Evolutionary conservation across 1,140 invertebrate genomes (phyloP), one percentile per base, ranked within the genome.

Genomic region (Lepidurus packardi): DNA sequence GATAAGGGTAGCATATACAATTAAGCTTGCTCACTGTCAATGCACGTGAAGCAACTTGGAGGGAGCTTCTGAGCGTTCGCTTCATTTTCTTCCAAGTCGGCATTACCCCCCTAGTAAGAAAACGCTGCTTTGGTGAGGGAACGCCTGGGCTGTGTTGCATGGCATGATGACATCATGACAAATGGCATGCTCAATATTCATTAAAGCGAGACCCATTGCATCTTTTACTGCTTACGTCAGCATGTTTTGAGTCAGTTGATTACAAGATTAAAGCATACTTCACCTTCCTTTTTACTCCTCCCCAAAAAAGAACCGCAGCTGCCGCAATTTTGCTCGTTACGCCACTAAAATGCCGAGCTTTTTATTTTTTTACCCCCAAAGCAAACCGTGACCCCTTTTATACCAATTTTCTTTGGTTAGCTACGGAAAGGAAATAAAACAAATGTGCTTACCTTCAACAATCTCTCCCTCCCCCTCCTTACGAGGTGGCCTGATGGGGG

Each of bases 151-250:
- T 65, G 21, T 21, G 53, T 65, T 65, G 53, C 53, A 65, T 65
- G 53, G 16, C 53, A 65, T 21, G 53, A 7, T 65, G 53, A 65
- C 53, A 65, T 65, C 53, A 65, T 65, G 53, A 65, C 53, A 65
- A 65, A 65, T 65, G 53, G 53, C 53, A 65, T 65, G 53, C 21
- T 65, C 53, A 65, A 65, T 65, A 65, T 65, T 65, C 53, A 65
- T 65, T 65, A 65, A 65, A 65, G 13, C 53, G 21, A 65, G 21
- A 65, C 53, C 21, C 53, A 16, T 65, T 65, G 53, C 53, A 65
- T 65, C 53, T 65, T 65, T 65, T 65, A 16, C 13, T 65, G 53
- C 13, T 21, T 65, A 21, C 53, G 53, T 65, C 53, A 65, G 53
- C 53, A 21, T n/a, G 53, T 65, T 65, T 65, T 65, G n/a, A 21